Evolutionary conservation across 30 jellyfish, hydroid and myxozoan species (phyloP).

Genomic region (Hydra vulgaris): DNA sequence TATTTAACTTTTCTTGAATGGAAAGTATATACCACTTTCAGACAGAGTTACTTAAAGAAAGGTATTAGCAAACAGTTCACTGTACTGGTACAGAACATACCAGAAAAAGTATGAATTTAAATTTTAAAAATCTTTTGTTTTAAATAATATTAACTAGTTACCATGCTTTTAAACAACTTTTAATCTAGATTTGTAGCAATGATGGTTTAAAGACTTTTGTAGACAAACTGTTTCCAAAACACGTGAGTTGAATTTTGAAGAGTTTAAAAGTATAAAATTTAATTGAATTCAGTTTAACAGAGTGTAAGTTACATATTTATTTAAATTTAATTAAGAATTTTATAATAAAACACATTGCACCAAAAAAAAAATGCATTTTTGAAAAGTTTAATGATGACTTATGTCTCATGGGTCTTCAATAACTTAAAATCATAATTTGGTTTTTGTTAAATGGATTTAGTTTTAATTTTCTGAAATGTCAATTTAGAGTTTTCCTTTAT

Average conservation of each 20-base stretch:
- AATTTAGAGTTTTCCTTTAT: too few relatives aligned
- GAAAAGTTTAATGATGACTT: neutral
- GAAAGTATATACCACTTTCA: slow-evolving; percentile 48
- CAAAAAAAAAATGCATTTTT: neutral
- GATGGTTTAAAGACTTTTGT: slow-evolving; percentile 40
- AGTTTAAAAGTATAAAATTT: neutral
- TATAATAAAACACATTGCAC: neutral
- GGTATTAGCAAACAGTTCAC: slow-evolving; percentile 50
- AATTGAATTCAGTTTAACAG: too few relatives aligned
- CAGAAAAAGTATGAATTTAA: slow-evolving; percentile 43
- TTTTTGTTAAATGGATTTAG: too few relatives aligned
- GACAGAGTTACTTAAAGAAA: slow-evolving; percentile 65
- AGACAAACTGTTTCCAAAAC: slow-evolving; percentile 55
- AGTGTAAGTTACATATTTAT: too few relatives aligned
- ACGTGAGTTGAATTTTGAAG: slow-evolving; percentile 22
- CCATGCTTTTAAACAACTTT: neutral
- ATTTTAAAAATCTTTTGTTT: neutral
- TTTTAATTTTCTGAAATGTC: too few relatives aligned
- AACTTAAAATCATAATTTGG: too few relatives aligned
- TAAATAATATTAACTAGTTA: neutral
- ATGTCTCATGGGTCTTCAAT: neutral
- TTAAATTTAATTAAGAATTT: too few relatives aligned
- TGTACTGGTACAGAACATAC: slow-evolving; percentile 60
- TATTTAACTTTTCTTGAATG: slow-evolving; percentile 61
- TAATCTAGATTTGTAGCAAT: slow-evolving; percentile 18